Evolutionary conservation across 2,113 vertebrate genomes (phyloP), one percentile per base, ranked within the genome.

Genomic region (Crypturellus undulatus): DNA sequence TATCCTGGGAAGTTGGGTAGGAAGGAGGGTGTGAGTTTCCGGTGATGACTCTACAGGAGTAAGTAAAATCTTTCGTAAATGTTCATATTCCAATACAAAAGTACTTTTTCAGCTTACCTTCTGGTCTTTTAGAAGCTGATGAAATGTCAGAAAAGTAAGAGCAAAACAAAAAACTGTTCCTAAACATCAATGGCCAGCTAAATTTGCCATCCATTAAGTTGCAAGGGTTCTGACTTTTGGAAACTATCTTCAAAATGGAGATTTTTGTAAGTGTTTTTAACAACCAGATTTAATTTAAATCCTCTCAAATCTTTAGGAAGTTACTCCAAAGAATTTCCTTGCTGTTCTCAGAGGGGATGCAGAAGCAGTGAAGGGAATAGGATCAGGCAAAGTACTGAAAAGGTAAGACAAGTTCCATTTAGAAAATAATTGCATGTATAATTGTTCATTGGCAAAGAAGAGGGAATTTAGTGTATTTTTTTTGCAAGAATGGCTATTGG

Each of bases 271-370:
- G 28, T 38, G 15, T 34, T 60, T 64, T 51, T 67, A 25, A 32
- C 34, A 7, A 87, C 82, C 65, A 62, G 28, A 28, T 92, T 36
- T 77, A 73, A 68, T 38, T 79, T 52, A 7, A 76, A 79, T 83
- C 84, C 32, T 83, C 18, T 79, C 67, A 70, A 84, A 90, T 92
- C 69, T 34, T 73, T 89, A 99, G 99, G 97, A 97, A 68, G 99
- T 99, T 89, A 99, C 98, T n/a, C 98, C 99, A 17, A 71, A 98
- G 36, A 99, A 99, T 94, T 99, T 99, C 97, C 98, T 99, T 93
- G 99, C 99, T 0, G 98, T 99, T 93, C 96, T 99, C 94, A 98
- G 97, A 96, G 99, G 99, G 1, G 98, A 99, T 54, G 86, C 59
- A 2, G 96, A 98, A 54, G 97, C 96, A 20, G 70, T 99, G 77